These are phyloP conservation scores for Istiophorus platypterus DNA, from an alignment of 2,113 vertebrate species.

Conservation along the genomic window DNA sequence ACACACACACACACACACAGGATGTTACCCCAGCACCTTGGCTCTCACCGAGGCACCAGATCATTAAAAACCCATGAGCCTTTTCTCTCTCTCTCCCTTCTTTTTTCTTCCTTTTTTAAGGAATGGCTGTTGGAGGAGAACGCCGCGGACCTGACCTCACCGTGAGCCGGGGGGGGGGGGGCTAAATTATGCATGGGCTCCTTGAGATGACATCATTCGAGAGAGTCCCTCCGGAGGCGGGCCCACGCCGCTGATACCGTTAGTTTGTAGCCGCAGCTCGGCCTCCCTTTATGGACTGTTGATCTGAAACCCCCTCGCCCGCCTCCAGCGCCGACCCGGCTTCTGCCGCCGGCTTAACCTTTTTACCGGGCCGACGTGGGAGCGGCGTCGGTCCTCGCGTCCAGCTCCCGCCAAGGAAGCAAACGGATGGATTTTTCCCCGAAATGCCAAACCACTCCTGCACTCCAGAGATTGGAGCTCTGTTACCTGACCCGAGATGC, in stretches of 20 bases:
- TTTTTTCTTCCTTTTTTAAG: background rate
- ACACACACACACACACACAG: background rate
- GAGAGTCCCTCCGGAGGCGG: background rate
- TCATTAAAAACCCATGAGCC: conserved; percentile 66
- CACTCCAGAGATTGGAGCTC: no score
- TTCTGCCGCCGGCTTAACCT: background rate
- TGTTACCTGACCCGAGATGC: no score
- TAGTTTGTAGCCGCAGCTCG: background rate
- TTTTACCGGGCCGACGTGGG: no score
- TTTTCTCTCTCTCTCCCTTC: background rate
- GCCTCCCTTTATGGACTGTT: background rate
- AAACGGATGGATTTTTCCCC: no score
- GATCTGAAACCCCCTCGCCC: background rate
- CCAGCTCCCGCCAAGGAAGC: no score
- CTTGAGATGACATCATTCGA: conserved; percentile 58
- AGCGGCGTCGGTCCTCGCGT: no score
- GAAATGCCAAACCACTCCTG: no score
- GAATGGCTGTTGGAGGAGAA: conserved; percentile 44
- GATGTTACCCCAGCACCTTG: conserved; percentile 40
- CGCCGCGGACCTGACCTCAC: conserved; percentile 42
- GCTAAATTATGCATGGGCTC: conserved; percentile 58
- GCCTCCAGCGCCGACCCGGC: background rate
- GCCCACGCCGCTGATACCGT: background rate
- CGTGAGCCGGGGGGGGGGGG: background rate
- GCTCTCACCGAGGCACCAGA: conserved; percentile 24